A percentile compares a stretch with the other conserved stretches of the same genome.
Conservation (phyloP, 2,113 vertebrate species). For the Lathamus discolor region DNA sequence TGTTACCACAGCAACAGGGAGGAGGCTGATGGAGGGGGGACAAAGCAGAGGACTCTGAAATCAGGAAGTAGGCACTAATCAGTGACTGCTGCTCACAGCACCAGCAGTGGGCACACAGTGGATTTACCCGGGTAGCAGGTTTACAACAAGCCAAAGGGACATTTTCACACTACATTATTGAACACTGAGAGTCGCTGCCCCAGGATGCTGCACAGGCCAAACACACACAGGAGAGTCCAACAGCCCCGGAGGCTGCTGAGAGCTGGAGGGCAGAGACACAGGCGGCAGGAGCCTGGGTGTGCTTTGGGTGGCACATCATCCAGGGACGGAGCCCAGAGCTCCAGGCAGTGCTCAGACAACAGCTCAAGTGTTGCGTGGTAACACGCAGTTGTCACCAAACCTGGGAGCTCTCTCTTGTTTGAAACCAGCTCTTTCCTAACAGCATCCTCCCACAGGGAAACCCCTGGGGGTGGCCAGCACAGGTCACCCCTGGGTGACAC, state of each 20-base stretch:
- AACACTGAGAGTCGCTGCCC: rapidly evolving
- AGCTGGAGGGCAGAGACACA: neutral
- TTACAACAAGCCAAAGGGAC: neutral
- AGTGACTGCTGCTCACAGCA: neutral
- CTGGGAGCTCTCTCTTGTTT: neutral
- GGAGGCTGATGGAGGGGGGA: neutral
- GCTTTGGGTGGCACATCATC: neutral
- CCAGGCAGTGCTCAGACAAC: neutral
- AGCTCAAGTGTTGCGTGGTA: neutral
- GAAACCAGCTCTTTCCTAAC: neutral
- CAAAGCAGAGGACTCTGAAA: neutral
- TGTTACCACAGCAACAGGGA: neutral
- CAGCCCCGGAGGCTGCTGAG: neutral
- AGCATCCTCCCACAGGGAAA: neutral
- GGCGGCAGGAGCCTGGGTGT: neutral
- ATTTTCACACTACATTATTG: rapidly evolving
- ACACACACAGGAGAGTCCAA: rapidly evolving
- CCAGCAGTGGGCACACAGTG: neutral
- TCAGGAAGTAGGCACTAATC: neutral
- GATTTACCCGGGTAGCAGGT: neutral
- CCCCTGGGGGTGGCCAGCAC: neutral
- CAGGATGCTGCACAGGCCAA: rapidly evolving
- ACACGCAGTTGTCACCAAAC: neutral
- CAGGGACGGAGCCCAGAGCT: neutral
- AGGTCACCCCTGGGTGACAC: neutral